phyloP scores from a whole-genome alignment of 2,888 invertebrate genomes.

The Notodonta dromedarius region DNA sequence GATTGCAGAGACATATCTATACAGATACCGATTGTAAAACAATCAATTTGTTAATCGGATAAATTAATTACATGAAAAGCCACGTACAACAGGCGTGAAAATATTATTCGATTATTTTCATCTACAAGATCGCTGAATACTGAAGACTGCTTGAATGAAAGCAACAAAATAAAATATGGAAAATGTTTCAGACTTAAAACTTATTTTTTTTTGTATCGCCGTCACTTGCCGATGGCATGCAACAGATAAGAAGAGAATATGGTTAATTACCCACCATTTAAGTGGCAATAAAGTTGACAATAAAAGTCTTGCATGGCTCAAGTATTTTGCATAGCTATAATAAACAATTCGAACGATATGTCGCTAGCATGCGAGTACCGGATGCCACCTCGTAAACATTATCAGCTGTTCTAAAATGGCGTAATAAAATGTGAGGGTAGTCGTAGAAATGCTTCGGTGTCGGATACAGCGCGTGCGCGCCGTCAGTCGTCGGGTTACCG shows the following conservation, averaged over 20 bases:
- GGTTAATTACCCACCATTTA: conserved; percentile 42
- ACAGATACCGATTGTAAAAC: no score
- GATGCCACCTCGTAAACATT: conserved; percentile 56
- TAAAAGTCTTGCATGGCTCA: conserved; percentile 38
- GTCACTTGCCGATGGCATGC: conserved; percentile 30
- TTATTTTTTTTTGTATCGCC: no score
- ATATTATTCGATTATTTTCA: not conserved
- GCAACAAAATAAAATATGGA: not conserved
- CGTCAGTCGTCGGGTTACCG: conserved; percentile 49
- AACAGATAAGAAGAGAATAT: conserved; percentile 35
- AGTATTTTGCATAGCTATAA: conserved; percentile 44
- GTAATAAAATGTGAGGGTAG: conserved; percentile 61
- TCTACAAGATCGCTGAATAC: conserved; percentile 6
- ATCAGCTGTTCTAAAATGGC: conserved; percentile 55
- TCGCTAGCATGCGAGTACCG: conserved; percentile 44
- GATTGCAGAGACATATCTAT: no score
- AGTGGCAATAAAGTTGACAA: conserved; percentile 40
- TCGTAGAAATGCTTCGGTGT: conserved; percentile 54
- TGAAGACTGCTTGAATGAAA: no score
- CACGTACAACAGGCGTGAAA: no score
- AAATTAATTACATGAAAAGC: no score
- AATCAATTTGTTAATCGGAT: no score
- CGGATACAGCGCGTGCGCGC: conserved; percentile 63
- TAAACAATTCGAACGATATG: conserved; percentile 44
- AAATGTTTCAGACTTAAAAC: not conserved